Conservation (phyloP, 1,140 invertebrate genomes). For the Chironomus tepperi region DNA sequence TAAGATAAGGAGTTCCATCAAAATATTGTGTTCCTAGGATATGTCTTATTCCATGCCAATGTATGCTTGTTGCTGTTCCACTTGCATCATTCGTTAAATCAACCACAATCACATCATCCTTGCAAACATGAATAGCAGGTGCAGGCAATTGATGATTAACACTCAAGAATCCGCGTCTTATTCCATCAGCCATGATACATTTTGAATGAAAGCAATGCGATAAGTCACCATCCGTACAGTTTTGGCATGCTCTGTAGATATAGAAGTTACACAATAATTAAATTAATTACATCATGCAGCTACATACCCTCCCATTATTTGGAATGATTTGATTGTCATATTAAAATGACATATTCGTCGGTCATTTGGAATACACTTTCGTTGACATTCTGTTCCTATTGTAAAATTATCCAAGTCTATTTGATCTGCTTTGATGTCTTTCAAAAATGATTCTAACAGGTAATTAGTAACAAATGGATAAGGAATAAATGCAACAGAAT, state of each 20-base stretch:
- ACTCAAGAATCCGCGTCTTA: constrained; percentile 42
- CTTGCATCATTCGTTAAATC: constrained; percentile 47
- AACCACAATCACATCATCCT: constrained; percentile 47
- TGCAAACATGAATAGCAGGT: constrained; percentile 49
- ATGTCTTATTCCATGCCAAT: constrained; percentile 35
- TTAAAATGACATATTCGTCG: constrained; percentile 40
- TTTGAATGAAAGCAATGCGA: constrained; percentile 43
- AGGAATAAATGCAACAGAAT: neutral
- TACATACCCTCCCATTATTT: constrained; percentile 38
- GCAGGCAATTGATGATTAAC: constrained; percentile 54
- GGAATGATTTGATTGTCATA: constrained; percentile 44
- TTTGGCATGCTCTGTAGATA: neutral
- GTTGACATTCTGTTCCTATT: constrained; percentile 27
- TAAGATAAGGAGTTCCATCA: constrained; percentile 2
- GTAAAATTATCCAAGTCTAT: neutral
- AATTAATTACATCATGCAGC: neutral
- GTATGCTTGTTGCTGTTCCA: constrained; percentile 43
- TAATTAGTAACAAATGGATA: neutral
- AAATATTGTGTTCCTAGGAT: neutral
- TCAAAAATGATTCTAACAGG: neutral
- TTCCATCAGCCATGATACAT: constrained; percentile 51
- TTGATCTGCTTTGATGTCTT: neutral
- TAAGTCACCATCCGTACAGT: neutral
- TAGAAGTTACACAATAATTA: neutral
- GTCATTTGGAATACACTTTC: constrained; percentile 27